phyloP scores from a whole-genome alignment of 1,140 invertebrate genomes.

The Bombus balteatus region DNA sequence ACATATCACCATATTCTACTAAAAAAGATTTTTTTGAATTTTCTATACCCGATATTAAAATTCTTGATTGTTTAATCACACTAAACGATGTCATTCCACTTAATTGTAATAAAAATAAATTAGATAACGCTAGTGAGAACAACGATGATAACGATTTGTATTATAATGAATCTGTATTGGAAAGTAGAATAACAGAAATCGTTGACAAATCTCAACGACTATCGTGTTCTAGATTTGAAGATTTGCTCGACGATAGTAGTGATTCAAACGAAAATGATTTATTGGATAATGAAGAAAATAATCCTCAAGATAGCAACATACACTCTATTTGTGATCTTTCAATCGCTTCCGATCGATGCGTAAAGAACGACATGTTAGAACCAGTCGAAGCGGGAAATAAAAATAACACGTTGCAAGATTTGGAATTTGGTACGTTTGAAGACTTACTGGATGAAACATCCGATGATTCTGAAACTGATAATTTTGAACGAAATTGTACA shows the following conservation, averaged over 20 bases:
- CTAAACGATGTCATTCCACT: not conserved
- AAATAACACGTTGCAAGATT: not conserved
- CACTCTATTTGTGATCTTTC: not conserved
- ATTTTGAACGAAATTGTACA: not conserved
- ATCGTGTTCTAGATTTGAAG: conserved; percentile 59
- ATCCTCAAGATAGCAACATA: no score
- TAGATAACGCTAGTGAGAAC: not conserved
- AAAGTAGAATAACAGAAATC: not conserved
- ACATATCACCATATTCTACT: conserved; percentile 50
- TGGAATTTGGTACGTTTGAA: conserved; percentile 57
- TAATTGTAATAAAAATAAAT: not conserved
- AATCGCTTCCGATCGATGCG: not conserved
- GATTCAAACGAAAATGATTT: conserved; percentile 30
- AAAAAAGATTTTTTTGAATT: conserved; percentile 67
- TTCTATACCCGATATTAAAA: conserved; percentile 61
- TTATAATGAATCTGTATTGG: conserved; percentile 1
- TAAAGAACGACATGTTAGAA: not conserved
- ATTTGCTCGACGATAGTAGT: conserved; percentile 59
- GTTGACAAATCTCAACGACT: not conserved
- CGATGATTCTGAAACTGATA: conserved; percentile 49
- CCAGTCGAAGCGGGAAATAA: not conserved
- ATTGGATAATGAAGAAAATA: not conserved
- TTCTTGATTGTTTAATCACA: conserved; percentile 54
- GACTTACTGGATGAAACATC: conserved; percentile 64
- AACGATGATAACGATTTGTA: conserved; percentile 10